Percentiles rank a stretch among this genome's conserved stretches.
Conservation (phyloP, 2,113 vertebrate species). For the Fukomys damarensis region DNA sequence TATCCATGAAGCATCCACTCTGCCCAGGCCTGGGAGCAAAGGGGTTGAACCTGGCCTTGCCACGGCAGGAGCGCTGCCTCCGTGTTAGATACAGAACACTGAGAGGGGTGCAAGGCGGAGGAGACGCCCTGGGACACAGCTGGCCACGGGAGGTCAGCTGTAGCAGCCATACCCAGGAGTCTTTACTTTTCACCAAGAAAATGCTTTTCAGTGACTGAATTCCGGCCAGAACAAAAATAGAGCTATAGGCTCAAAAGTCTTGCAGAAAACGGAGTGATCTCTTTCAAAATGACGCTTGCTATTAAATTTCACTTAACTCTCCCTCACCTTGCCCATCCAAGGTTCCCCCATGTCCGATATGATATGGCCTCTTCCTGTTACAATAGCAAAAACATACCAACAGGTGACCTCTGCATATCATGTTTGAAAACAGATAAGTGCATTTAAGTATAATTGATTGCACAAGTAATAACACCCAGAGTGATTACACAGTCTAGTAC, state of each 20-base stretch:
- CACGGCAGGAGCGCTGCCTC: rapidly evolving
- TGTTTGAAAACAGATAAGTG: constrained; percentile 87
- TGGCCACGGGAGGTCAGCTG: rapidly evolving
- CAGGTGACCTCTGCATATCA: constrained; percentile 84
- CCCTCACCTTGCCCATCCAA: rapidly evolving
- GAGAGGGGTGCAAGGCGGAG: rapidly evolving
- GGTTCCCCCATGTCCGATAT: rapidly evolving
- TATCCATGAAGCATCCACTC: not conserved
- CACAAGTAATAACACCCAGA: constrained; percentile 83
- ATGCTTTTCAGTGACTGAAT: rapidly evolving
- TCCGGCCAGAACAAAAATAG: not conserved
- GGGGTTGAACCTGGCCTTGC: not conserved
- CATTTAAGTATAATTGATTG: constrained; percentile 87
- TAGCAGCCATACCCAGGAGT: rapidly evolving
- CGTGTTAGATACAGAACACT: rapidly evolving
- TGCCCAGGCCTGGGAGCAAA: not conserved
- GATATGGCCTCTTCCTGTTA: not conserved
- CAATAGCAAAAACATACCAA: constrained; percentile 32
- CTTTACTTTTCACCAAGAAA: not conserved
- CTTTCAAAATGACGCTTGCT: not conserved
- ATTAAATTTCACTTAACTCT: not conserved
- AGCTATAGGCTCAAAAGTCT: not conserved
- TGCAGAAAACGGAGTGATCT: not conserved
- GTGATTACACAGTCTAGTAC: constrained; percentile 88
- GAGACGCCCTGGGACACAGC: rapidly evolving